Conservation (phyloP, 2,113 vertebrate genomes). For the Platichthys stellatus region DNA sequence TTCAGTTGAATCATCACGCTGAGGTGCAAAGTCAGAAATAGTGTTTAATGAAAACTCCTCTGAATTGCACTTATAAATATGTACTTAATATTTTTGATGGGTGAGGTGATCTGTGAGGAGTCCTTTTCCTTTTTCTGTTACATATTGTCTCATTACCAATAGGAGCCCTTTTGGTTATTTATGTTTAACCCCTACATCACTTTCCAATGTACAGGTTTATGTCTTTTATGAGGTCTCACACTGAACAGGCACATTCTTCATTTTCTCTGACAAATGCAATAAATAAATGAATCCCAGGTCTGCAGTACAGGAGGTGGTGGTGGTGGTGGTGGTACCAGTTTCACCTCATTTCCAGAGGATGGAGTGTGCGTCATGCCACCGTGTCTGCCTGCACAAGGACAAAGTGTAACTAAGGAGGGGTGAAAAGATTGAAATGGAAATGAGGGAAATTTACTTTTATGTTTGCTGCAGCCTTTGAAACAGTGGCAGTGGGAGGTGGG, state of each 20-base stretch:
- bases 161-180: not conserved
- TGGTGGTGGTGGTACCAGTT: not conserved
- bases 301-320: not conserved
- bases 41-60: not conserved
- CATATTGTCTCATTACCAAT: not conserved
- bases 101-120: not conserved
- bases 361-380: not conserved
- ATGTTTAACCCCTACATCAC: not conserved
- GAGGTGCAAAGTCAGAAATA: not conserved
- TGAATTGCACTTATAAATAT: not conserved
- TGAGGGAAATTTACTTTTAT: constrained; percentile 46
- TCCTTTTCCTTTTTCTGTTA: not conserved
- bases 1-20: too few species aligned
- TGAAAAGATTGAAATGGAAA: constrained; percentile 51
- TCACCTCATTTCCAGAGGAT: constrained; percentile 11
- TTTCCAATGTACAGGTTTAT: not conserved
- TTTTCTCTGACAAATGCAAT: not conserved
- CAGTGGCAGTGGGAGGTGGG: constrained; percentile 33
- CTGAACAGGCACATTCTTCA: not conserved
- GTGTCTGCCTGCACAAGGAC: constrained; percentile 35
- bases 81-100: not conserved
- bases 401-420: constrained; percentile 37
- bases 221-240: not conserved
- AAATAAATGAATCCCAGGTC: not conserved
- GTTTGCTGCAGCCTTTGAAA: constrained; percentile 48